Base-by-base conservation (phyloP, 2,888 invertebrate species). In the Drosophila quasianomalipes region DNA sequence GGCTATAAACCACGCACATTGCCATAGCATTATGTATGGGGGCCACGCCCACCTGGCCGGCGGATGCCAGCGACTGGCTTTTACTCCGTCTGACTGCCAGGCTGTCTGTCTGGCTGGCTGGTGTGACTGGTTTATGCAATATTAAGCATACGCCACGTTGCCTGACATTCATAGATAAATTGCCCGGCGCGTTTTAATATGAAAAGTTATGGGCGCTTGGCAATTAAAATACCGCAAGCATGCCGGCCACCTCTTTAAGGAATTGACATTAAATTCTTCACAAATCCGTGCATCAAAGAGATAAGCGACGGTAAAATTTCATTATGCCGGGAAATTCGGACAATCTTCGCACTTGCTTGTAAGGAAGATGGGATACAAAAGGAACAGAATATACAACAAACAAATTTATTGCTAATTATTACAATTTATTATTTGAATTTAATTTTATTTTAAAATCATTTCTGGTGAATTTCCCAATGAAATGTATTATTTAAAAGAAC, bases 111-210 rank as follows among this genome's bases (percentile, higher is more conserved):
- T 49, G 31, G 7, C 19, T 22, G 37, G 31, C 41, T 33, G 54
- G 37, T 51, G 82, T 69, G 70, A 67, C 77, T 70, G 86, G 72
- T 69, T 85, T 72, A 81, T 86, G 74, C 81, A 81, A 89, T 82
- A 85, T 89, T 89, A 89, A 87, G 85, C 76, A 89, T 81, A 79
- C 79, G 84, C 82, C 87, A 80, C 66, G 81, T 68, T 65, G 79
- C 26, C 80, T 87, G 87, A 79, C 83, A 77, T 72, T 77, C 79
- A 82, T 79, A 89, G 85, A 89, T 87, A 87, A 89, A 87, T 87
- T 86, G 81, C 76, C 76, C 70, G 70, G 41, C 67, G 72, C 64
- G 73, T 76, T 86, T 47, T 89, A 85, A 87, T 85, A 83, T 85
- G 85, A 88, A 83, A 85, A 88, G 75, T 80, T 85, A 83, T 85